Evolutionary conservation across 35 echinoderm and acorn worm species (phyloP).

Genomic region (Apostichopus californicus): DNA sequence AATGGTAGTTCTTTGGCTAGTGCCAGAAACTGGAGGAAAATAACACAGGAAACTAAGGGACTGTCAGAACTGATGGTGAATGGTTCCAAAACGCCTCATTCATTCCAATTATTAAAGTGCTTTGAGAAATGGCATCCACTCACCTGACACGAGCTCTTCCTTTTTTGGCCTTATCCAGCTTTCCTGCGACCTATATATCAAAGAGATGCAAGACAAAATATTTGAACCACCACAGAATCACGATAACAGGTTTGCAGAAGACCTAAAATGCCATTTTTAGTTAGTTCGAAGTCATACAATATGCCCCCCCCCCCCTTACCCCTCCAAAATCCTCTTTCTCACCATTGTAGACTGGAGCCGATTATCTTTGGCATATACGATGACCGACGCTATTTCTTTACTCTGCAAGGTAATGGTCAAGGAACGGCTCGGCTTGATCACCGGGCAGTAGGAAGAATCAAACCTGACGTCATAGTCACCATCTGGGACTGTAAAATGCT

Average conservation of each 20-base stretch:
- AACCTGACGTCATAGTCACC: conserved; percentile 55
- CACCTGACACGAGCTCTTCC: conserved; percentile 74
- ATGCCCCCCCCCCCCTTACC: too few relatives aligned
- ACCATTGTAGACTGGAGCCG: conserved; percentile 56
- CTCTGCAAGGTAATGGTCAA: conserved; percentile 48
- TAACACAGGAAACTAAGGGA: too few relatives aligned
- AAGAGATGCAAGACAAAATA: neutral
- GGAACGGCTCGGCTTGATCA: neutral
- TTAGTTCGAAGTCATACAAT: too few relatives aligned
- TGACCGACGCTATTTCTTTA: conserved; percentile 47
- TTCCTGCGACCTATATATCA: conserved; percentile 61
- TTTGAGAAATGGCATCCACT: neutral
- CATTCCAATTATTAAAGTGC: too few relatives aligned
- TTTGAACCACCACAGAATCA: too few relatives aligned
- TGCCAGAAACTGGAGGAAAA: too few relatives aligned
- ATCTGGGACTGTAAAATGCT: conserved; percentile 33
- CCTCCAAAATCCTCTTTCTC: neutral
- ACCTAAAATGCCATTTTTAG: too few relatives aligned
- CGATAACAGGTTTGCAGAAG: too few relatives aligned
- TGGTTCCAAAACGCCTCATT: too few relatives aligned
- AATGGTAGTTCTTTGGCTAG: too few relatives aligned
- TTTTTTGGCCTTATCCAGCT: conserved; percentile 65
- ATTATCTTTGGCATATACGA: conserved; percentile 36
- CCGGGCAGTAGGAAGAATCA: conserved; percentile 19
- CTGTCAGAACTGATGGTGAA: too few relatives aligned